phyloP scores from a whole-genome alignment of 2,888 invertebrate genomes.

The Phymatocera aterrima region DNA sequence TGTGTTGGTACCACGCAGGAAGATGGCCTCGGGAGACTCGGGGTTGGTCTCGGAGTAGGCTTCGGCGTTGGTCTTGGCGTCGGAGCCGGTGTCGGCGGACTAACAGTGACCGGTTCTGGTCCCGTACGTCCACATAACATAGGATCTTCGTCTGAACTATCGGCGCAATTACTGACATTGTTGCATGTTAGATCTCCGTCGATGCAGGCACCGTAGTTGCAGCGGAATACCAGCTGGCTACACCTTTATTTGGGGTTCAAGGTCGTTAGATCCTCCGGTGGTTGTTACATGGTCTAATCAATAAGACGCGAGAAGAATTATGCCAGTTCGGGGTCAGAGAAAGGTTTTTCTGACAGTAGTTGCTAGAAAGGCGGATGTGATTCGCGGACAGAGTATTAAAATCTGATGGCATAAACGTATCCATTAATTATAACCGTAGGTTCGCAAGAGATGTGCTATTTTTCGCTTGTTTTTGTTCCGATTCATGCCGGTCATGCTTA shows the following conservation, averaged over 20 bases:
- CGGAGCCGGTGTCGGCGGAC: neutral
- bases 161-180: slow-evolving; percentile 68
- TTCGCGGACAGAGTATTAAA: too few relatives aligned
- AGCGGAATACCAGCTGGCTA: slow-evolving; percentile 66
- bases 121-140: slow-evolving; percentile 52
- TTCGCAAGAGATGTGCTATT: too few relatives aligned
- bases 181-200: slow-evolving; percentile 69
- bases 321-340: too few relatives aligned
- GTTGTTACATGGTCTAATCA: too few relatives aligned
- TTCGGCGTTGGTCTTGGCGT: slow-evolving; percentile 18
- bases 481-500: too few relatives aligned
- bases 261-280: too few relatives aligned
- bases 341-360: too few relatives aligned
- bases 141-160: slow-evolving; percentile 72
- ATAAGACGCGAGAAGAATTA: too few relatives aligned
- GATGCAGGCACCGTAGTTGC: slow-evolving; percentile 73
- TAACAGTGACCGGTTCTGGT: neutral
- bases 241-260: slow-evolving; percentile 63
- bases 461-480: too few relatives aligned
- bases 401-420: too few relatives aligned
- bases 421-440: too few relatives aligned
- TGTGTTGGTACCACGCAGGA: slow-evolving; percentile 62
- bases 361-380: too few relatives aligned
- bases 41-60: slow-evolving; percentile 21
- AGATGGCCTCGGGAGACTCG: slow-evolving; percentile 13